phyloP scores from a whole-genome alignment of 2,113 vertebrate genomes.

The Ailurus styani region DNA sequence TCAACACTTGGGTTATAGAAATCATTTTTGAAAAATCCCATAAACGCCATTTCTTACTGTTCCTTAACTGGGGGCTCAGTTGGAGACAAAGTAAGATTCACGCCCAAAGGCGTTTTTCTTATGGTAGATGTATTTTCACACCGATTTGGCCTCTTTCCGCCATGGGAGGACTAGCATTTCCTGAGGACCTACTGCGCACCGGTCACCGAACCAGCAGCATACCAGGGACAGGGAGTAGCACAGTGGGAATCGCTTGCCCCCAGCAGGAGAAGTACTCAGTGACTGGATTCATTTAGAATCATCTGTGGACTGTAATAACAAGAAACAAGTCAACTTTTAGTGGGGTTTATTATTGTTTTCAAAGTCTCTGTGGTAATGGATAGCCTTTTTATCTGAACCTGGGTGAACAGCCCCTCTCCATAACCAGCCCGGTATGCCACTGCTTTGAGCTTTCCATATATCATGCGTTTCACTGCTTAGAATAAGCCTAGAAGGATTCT shows the following conservation, averaged over 20 bases:
- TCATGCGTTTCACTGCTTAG: not conserved
- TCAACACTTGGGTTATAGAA: not conserved
- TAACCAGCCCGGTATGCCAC: too few relatives aligned
- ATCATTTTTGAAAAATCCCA: not conserved
- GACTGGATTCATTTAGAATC: not conserved
- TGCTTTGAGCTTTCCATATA: not conserved
- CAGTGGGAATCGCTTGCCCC: not conserved
- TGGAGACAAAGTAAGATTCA: not conserved
- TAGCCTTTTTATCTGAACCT: not conserved
- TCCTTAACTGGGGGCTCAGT: not conserved
- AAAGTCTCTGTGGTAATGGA: not conserved
- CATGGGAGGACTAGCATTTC: not conserved
- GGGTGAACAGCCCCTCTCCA: not conserved
- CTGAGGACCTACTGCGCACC: not conserved
- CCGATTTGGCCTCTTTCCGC: not conserved
- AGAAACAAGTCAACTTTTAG: not conserved
- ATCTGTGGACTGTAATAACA: not conserved
- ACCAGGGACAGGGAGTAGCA: rapidly evolving
- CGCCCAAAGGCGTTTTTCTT: not conserved
- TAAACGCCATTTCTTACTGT: not conserved
- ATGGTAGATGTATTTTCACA: not conserved
- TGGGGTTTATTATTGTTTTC: not conserved
- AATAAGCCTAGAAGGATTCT: not conserved
- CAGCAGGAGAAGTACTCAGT: not conserved
- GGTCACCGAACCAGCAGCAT: not conserved